Evolutionary conservation across 2,113 vertebrate species (phyloP), one percentile per base, ranked within the genome.

Genomic region (Carlito syrichta): DNA sequence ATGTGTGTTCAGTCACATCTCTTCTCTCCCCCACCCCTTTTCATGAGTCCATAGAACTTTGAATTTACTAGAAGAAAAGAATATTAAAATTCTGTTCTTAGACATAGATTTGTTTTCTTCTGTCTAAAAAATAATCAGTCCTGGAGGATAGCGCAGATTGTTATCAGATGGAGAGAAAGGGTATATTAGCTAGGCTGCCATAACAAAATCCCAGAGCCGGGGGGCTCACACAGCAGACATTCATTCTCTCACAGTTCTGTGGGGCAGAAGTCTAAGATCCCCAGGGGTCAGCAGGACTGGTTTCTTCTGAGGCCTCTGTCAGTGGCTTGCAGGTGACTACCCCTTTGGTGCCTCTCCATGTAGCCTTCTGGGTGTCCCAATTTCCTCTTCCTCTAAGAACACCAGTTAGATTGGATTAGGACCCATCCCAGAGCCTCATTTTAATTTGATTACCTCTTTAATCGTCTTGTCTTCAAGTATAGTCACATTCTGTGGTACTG

Each of bases 321-420:
- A 9, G 40, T 3, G 9, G 23, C 20, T 63, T 63, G 6, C 66
- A 48, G 73, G 13, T 0, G 0, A 25, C 73, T 32, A 1, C 7
- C 88, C 32, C 35, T 5, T 12, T 8, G 45, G 38, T 19, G 1
- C 25, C n/a, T 81, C 79, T n/a, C 12, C 14, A 7, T 74, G 5
- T 17, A 3, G n/a, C 45, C 43, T 12, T 63, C 60, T 27, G 23
- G 48, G 43, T 14, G 16, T 40, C 1, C 50, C 50, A 8, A 27
- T 19, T 32, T 79, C 13, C 48, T 62, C 8, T 81, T 66, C 69
- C 71, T 45, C 3, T 0, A 2, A 94, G 52, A 62, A 62, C 50
- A 17, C 20, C 2, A 3, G 3, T 58, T 60, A 40, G 4, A 4
- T 27, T 60, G 52, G 38, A 79, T 8, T 8, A 69, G 63, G 13